phyloP scores from a whole-genome alignment of 2,888 invertebrate genomes.

The Amphipyra berbera region DNA sequence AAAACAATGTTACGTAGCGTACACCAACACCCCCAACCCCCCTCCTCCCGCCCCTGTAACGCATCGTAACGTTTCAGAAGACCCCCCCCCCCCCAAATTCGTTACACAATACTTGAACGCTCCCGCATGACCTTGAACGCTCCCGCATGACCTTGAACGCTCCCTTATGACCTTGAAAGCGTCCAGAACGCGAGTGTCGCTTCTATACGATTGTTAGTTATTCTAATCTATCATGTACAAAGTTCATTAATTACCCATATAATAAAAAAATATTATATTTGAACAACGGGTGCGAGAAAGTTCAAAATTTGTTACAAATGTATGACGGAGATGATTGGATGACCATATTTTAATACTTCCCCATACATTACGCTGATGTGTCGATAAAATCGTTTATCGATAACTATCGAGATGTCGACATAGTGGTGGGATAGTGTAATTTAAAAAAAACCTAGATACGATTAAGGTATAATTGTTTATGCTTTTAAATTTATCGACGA shows the following conservation, averaged over 20 bases:
- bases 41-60: too few species aligned
- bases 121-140: too few species aligned
- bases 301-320: slow-evolving; percentile 44
- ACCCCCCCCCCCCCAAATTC: too few species aligned
- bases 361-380: slow-evolving; percentile 8
- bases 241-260: slow-evolving; percentile 20
- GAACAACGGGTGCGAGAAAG: slow-evolving; percentile 45
- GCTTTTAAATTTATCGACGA: slow-evolving; percentile 43
- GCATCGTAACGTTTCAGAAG: too few species aligned
- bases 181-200: too few species aligned
- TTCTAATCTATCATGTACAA: slow-evolving; percentile 41
- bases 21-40: too few species aligned
- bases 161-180: too few species aligned
- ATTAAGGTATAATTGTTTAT: slow-evolving; percentile 51
- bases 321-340: slow-evolving; percentile 45
- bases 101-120: too few species aligned
- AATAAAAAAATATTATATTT: slow-evolving; percentile 8
- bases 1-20: too few species aligned
- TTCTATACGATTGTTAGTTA: too few species aligned
- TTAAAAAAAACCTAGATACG: slow-evolving; percentile 47
- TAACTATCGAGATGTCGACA: not conserved
- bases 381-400: slow-evolving; percentile 12
- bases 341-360: slow-evolving; percentile 53
- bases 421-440: slow-evolving; percentile 40
- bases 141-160: too few species aligned